Conservation (phyloP, 2,888 invertebrate species). For the Eupithecia tripunctaria region DNA sequence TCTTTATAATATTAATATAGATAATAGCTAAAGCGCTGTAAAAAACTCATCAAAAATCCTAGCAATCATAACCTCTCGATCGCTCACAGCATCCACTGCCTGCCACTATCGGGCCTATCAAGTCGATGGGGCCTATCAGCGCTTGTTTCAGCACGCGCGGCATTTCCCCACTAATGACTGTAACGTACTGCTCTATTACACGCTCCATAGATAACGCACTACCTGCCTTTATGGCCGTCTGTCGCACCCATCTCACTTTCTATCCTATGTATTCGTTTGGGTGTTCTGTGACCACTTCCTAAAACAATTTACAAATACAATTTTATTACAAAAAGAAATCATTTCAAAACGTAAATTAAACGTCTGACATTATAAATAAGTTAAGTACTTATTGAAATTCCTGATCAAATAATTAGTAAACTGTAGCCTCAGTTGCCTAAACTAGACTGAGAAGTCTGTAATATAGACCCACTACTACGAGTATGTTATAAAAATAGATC, state of each 20-base stretch:
- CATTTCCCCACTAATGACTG: constrained; percentile 59
- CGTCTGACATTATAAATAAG: no score
- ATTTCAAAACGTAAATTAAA: no score
- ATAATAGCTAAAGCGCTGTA: no score
- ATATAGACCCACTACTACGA: no score
- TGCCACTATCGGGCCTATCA: neutral
- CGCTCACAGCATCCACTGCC: neutral
- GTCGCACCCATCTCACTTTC: neutral
- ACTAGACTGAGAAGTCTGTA: no score
- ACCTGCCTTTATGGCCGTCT: constrained; percentile 15
- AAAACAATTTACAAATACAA: no score
- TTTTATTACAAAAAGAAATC: no score
- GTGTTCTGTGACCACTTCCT: neutral
- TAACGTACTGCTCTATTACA: constrained; percentile 55
- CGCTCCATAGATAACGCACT: constrained; percentile 32
- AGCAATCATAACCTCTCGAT: neutral
- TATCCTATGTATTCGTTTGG: neutral
- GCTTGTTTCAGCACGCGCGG: neutral
- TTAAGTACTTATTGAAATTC: no score
- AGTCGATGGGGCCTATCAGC: neutral
- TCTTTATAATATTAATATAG: no score
- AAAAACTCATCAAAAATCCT: neutral
- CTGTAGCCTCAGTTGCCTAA: no score
- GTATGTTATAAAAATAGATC: no score
- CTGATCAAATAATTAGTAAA: no score